Percentiles rank a stretch among this genome's conserved stretches.
These are phyloP conservation scores for Eulemur rubriventer DNA, from an alignment of 2,797 vertebrate genomes.

Conservation along the genomic window DNA sequence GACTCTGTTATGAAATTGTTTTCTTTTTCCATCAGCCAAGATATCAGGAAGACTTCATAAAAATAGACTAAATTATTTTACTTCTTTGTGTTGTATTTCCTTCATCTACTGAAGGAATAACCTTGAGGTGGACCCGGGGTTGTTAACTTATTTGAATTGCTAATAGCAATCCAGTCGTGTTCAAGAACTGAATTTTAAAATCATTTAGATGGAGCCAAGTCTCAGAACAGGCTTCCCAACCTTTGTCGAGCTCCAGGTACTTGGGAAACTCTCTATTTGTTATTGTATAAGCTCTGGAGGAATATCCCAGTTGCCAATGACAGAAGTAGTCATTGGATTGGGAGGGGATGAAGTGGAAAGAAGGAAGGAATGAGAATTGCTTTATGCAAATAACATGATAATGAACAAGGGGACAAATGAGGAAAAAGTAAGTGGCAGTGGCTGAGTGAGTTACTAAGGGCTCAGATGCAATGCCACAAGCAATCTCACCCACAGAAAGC, in stretches of 20 bases:
- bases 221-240: neutral
- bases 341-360: neutral
- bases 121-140: neutral
- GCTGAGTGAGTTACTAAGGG: neutral
- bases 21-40: neutral
- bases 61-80: neutral
- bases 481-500: accelerated
- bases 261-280: neutral
- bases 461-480: neutral
- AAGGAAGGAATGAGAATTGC: neutral
- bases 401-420: neutral
- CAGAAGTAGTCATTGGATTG: neutral
- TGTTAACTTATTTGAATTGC: neutral
- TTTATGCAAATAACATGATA: neutral
- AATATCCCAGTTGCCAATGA: neutral
- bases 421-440: neutral
- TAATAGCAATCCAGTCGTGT: neutral
- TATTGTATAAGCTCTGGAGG: neutral
- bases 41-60: neutral
- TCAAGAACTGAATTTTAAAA: neutral
- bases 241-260: neutral
- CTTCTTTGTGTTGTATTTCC: neutral
- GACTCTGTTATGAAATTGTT: neutral
- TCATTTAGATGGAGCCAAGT: neutral
- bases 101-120: conserved; percentile 7